Conservation (phyloP, 2,113 vertebrate species). For the Alligator sinensis region DNA sequence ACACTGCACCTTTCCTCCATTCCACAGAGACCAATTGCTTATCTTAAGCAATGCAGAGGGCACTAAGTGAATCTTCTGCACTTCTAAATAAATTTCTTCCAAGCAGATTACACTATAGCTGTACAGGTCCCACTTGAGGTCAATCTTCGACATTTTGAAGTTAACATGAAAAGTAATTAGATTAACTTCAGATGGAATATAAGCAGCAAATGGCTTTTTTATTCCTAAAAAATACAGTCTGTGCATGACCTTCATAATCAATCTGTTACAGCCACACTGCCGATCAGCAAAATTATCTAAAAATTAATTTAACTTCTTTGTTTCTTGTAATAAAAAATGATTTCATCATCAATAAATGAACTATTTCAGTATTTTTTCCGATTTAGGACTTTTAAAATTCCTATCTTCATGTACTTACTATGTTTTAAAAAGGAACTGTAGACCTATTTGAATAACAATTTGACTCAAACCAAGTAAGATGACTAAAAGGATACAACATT, state of each 20-base stretch:
- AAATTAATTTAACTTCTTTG: not conserved
- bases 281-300: not conserved
- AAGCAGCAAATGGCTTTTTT: not conserved
- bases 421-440: not conserved
- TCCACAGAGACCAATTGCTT: not conserved
- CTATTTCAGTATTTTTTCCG: not conserved
- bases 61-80: not conserved
- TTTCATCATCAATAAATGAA: not conserved
- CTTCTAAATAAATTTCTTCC: not conserved
- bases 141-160: not conserved
- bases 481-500: not conserved
- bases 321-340: too few relatives aligned
- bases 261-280: not conserved
- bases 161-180: not conserved
- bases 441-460: not conserved
- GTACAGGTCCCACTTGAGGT: not conserved
- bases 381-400: not conserved
- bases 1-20: not conserved
- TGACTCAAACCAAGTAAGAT: not conserved
- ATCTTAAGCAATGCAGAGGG: not conserved
- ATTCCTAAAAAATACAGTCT: not conserved
- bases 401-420: not conserved
- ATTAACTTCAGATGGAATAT: not conserved
- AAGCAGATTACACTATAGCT: not conserved
- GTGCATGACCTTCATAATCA: not conserved